Percentiles rank a stretch among this genome's conserved stretches.
These are phyloP conservation scores for Selene dorsalis DNA, from an alignment of 2,797 vertebrate species.

Conservation along the genomic window DNA sequence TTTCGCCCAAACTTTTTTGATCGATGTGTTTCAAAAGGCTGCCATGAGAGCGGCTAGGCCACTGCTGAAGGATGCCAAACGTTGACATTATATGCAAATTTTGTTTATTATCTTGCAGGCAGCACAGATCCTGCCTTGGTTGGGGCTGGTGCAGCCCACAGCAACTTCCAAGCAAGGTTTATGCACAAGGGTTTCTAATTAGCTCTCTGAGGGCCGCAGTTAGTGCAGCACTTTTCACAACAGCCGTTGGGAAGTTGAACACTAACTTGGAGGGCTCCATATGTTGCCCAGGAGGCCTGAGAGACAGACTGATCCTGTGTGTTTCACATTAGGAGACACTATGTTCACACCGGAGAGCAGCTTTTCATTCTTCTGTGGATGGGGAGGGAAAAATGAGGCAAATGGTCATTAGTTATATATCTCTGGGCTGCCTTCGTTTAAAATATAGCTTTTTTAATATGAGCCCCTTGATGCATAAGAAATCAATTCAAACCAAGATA, in stretches of 20 bases:
- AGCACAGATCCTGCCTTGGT: constrained; percentile 82
- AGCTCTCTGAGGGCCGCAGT: constrained; percentile 86
- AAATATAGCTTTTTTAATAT: constrained; percentile 35
- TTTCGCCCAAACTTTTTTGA: constrained; percentile 68
- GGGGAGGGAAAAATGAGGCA: constrained; percentile 50
- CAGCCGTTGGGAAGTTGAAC: constrained; percentile 83
- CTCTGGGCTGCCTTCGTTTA: constrained; percentile 51
- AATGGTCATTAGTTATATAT: constrained; percentile 64
- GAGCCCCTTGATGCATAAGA: constrained; percentile 9
- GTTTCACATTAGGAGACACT: constrained; percentile 69
- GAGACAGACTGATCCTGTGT: constrained; percentile 69
- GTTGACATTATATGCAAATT: constrained; percentile 87
- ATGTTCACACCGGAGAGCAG: constrained; percentile 60
- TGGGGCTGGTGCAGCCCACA: constrained; percentile 79
- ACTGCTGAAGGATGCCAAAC: constrained; percentile 75
- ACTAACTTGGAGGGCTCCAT: constrained; percentile 84
- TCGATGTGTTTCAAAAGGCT: constrained; percentile 70
- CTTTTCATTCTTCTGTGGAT: constrained; percentile 49
- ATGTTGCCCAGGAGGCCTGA: constrained; percentile 85
- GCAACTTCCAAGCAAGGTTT: constrained; percentile 84
- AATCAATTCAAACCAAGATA: constrained; percentile 12
- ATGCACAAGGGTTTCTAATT: constrained; percentile 86
- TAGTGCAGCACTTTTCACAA: constrained; percentile 80
- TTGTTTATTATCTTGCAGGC: constrained; percentile 85
- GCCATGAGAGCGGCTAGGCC: constrained; percentile 68